Evolutionary conservation across 2,888 invertebrate species (phyloP), one percentile per base, ranked within the genome.

Genomic region (Campopleginae sp.): DNA sequence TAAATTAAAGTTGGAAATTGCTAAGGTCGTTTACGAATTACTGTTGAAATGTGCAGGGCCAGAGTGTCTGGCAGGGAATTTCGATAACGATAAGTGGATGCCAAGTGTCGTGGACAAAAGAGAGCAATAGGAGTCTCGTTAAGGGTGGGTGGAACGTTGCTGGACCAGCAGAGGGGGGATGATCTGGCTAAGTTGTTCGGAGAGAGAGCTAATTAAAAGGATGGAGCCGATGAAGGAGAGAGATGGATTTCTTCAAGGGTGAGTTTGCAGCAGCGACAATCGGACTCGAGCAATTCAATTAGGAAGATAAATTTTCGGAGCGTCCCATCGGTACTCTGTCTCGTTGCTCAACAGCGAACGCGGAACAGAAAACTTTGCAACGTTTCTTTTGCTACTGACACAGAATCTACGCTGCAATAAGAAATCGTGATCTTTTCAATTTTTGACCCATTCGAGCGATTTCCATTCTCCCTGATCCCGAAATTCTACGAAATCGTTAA

Each of bases 241-340:
- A 72, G 72, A 74, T 58, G 46, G 44, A 23, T 71, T 71, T 63
- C 63, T 75, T 58, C 46, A 27, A 66, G 51, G 42, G 78, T 27
- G 66, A 61, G 51, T 54, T 65, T 78, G 74, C 79, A 80, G 74
- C 79, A 80, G 68, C 77, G 84, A 85, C 79, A 70, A 70, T 72
- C 76, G 82, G 51, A 82, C 70, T 87, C 75, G 82, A 72, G 78
- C 86, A 87, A 87, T 90, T 89, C 90, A 88, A 90, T 90, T 90
- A 90, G 86, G 86, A 84, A 88, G 88, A 89, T 90, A 87, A 87
- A 89, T 89, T 89, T 82, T 84, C 85, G 85, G 72, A 66, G 79
- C 38, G 51, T 68, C 70, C 68, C 68, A 54, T 72, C 58, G 76
- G 27, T 51, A 33, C 51, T 14, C n/a, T 58, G 27, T 46, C 63